Evolutionary conservation across 64 coral and sea anemone species (phyloP).

Genomic region (Montipora sp.): DNA sequence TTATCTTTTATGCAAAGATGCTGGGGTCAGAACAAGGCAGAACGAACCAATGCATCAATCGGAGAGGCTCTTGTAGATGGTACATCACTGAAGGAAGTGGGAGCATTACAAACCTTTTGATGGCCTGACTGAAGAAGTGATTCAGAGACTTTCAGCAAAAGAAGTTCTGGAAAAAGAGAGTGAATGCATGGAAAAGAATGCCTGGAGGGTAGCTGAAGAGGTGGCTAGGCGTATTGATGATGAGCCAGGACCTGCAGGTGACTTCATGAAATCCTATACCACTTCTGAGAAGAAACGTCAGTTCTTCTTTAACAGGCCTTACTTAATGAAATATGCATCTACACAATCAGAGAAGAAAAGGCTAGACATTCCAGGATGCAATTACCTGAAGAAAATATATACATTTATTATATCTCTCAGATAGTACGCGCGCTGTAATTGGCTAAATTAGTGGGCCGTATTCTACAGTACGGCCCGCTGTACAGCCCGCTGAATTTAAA

Average conservation of each 20-base stretch:
- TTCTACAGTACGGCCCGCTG: too few relatives aligned
- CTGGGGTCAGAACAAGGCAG: too few relatives aligned
- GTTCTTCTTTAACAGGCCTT: conserved; percentile 46
- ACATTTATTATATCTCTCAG: too few relatives aligned
- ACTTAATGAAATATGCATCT: too few relatives aligned
- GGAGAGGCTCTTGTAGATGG: background rate
- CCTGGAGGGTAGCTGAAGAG: background rate
- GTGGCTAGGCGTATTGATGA: conserved; percentile 63
- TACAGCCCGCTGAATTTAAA: background rate
- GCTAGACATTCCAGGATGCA: too few relatives aligned
- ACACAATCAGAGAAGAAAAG: too few relatives aligned
- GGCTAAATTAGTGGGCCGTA: too few relatives aligned
- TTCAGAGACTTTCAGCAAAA: conserved; percentile 36
- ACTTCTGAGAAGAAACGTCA: conserved; percentile 46
- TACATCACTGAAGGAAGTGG: conserved; percentile 3
- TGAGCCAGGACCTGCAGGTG: conserved; percentile 61
- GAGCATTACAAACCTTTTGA: conserved; percentile 28
- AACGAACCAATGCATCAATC: too few relatives aligned
- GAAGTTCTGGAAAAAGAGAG: conserved; percentile 1
- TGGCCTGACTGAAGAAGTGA: conserved; percentile 48
- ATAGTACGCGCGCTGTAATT: too few relatives aligned
- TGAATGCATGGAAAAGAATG: too few relatives aligned
- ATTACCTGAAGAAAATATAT: too few relatives aligned
- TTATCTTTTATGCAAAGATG: too few relatives aligned
- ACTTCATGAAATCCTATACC: background rate